Evolutionary conservation across 2,113 vertebrate species (phyloP).

Genomic region (Balaeniceps rex): DNA sequence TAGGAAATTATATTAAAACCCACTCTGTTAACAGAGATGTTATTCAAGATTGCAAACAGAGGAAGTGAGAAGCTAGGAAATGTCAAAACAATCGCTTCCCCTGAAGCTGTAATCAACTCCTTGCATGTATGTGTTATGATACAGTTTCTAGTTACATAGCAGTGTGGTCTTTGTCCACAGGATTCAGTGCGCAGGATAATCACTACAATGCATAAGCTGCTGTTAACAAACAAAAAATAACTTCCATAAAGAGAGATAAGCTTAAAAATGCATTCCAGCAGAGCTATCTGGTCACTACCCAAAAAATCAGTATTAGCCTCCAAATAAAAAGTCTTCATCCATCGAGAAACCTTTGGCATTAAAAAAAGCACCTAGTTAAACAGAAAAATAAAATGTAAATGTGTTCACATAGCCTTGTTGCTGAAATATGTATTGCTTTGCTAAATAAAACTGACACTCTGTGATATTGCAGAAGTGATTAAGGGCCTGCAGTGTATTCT

Average conservation of each 20-base stretch:
- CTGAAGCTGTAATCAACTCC: not conserved
- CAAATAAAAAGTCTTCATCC: not conserved
- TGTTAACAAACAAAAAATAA: not conserved
- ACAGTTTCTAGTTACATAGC: not conserved
- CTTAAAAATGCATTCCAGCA: not conserved
- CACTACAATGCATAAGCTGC: not conserved
- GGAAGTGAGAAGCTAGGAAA: not conserved
- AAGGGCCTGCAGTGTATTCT: not conserved
- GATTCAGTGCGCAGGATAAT: not conserved
- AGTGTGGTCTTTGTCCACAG: not conserved
- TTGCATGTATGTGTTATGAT: not conserved
- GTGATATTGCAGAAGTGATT: constrained; percentile 15
- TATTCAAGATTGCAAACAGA: not conserved
- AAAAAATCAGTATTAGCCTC: not conserved
- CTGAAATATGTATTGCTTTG: not conserved
- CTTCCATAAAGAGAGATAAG: not conserved
- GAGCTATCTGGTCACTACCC: not conserved
- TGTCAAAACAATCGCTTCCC: not conserved
- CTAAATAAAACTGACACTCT: constrained; percentile 5
- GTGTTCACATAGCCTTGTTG: not conserved
- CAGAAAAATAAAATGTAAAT: constrained; percentile 13
- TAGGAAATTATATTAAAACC: not conserved
- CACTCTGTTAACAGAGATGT: not conserved
- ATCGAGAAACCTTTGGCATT: not conserved
- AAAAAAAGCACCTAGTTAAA: not conserved